These are phyloP conservation scores for Drosophila melanica DNA, from an alignment of 1,140 invertebrate species.

Conservation along the genomic window DNA sequence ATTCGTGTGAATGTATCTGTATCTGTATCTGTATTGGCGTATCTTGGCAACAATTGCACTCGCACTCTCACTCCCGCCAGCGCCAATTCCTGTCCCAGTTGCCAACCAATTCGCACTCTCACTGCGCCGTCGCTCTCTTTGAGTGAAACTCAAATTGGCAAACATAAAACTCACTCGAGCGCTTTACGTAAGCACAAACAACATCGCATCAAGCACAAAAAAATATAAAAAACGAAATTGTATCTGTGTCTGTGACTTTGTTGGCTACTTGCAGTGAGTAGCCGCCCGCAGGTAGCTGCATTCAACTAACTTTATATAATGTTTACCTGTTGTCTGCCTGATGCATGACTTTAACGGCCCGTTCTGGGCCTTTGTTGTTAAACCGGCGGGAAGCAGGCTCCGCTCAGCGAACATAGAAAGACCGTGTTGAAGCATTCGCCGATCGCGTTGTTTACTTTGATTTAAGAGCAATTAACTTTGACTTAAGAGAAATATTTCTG, in stretches of 20 bases:
- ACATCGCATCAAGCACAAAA: not conserved
- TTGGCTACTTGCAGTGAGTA: slow-evolving; percentile 38
- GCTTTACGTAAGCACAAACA: slow-evolving; percentile 66
- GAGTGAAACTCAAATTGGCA: slow-evolving; percentile 40
- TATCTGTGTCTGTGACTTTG: slow-evolving; percentile 48
- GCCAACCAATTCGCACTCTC: slow-evolving; percentile 29
- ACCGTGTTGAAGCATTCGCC: slow-evolving; percentile 26
- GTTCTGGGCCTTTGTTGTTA: slow-evolving; percentile 35
- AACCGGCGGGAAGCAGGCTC: slow-evolving; percentile 8
- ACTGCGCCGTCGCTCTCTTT: slow-evolving; percentile 62
- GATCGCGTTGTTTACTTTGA: slow-evolving; percentile 68
- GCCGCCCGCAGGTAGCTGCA: slow-evolving; percentile 55
- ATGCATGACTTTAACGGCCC: slow-evolving; percentile 26
- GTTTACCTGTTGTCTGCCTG: slow-evolving; percentile 52
- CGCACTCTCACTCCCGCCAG: slow-evolving; percentile 19
- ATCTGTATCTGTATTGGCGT: slow-evolving; percentile 11
- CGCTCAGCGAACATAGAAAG: slow-evolving; percentile 24
- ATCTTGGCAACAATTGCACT: slow-evolving; percentile 51
- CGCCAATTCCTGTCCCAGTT: slow-evolving; percentile 24
- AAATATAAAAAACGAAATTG: slow-evolving; percentile 24
- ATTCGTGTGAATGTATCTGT: slow-evolving; percentile 7
- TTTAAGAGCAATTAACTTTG: slow-evolving; percentile 79
- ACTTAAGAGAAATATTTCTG: slow-evolving; percentile 73
- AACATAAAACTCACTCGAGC: slow-evolving; percentile 23
- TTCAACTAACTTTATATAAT: slow-evolving; percentile 68